Evolutionary conservation across 1,140 invertebrate genomes (phyloP), one percentile per base, ranked within the genome.

Genomic region (Drepana arcuata): DNA sequence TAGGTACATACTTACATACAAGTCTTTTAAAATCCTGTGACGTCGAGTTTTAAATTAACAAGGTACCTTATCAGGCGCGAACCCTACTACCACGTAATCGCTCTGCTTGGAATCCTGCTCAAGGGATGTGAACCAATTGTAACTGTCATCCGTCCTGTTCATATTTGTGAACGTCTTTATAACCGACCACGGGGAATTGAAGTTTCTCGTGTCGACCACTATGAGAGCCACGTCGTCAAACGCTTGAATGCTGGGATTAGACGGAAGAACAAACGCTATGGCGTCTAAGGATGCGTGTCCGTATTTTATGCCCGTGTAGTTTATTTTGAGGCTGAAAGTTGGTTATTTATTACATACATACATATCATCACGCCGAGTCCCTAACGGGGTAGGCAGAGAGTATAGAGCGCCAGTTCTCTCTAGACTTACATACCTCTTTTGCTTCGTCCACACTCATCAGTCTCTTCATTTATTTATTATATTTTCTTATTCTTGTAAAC

Each of bases 141-240:
- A 21, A 4, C 4, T 21, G 9, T 4, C 32, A 15, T 68, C 68
- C 0, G 71, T 66, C 14, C 68, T 51, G 11, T 58, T 63, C 0
- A 26, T 24, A 2, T 10, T 3, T 10, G 48, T 24, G 9, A 57
- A 57, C 1, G 56, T 11, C 1, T 49, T 11, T 4, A 69, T 43
- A 0, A 26, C 42, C 0, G 12, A 4, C 65, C 65, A 70, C 2
- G 23, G 10, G 0, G 21, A 41, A 0, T 33, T 14, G 10, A 23
- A 34, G 1, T 30, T 40, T 12, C 36, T 39, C 11, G 28, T 32
- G 0, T 57, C 34, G 1, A 69, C 57, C 0, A 72, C 36, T 25
- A 75, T 57, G 16, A 72, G 57, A 0, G 61, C 71, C 1, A 72
- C 61, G 33, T 75, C 68, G 14, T 75, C 71, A 24, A 50, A 72